Evolutionary conservation across 2,113 vertebrate genomes (phyloP).

Genomic region (Psittacara wagleri): DNA sequence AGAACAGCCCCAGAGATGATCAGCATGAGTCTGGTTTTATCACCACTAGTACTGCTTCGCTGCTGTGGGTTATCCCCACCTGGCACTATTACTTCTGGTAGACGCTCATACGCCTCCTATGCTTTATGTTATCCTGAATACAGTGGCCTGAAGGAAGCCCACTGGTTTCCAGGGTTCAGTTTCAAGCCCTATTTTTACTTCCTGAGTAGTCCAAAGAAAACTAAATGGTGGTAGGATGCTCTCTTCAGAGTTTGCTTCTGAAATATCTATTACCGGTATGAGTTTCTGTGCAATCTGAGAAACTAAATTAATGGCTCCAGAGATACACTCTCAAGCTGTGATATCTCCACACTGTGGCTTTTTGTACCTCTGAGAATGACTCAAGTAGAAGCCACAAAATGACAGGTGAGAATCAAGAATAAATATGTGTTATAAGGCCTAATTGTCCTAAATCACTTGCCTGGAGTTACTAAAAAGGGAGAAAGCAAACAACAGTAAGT

Average conservation of each 20-base stretch:
- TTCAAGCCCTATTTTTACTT: background rate
- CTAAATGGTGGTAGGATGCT: background rate
- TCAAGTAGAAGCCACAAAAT: background rate
- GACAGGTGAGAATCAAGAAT: background rate
- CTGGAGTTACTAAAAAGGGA: background rate
- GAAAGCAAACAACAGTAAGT: background rate
- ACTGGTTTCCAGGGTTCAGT: background rate
- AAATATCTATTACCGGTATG: background rate
- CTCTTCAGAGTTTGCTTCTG: background rate
- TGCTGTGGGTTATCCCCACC: background rate
- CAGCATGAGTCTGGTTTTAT: background rate
- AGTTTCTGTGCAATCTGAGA: background rate
- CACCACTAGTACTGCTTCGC: background rate
- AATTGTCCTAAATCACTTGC: constrained; percentile 28
- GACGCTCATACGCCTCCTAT: background rate
- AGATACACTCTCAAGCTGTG: background rate
- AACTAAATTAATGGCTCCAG: background rate
- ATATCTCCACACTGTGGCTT: background rate
- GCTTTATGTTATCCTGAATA: background rate
- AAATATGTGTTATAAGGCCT: background rate
- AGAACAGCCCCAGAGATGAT: background rate
- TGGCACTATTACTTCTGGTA: background rate
- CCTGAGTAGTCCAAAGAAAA: background rate
- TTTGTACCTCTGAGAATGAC: background rate
- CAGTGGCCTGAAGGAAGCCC: background rate